Evolutionary conservation across 2,888 invertebrate species (phyloP), one percentile per base, ranked within the genome.

Genomic region (Kuschelorhynchus macadamiae): DNA sequence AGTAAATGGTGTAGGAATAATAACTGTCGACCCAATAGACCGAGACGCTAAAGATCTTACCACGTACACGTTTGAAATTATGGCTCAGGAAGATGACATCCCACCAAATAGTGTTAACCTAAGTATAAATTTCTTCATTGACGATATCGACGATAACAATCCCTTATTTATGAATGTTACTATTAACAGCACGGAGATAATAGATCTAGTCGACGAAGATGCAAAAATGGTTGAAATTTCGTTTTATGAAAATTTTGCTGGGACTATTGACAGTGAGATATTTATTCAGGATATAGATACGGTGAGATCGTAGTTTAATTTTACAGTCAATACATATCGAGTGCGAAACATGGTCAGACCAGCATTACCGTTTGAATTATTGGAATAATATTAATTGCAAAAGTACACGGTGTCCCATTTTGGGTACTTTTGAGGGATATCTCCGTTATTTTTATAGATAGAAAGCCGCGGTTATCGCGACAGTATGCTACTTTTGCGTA

Each of bases 141-240:
- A 81, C 18, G 89, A 89, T 75, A 83, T 90, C 21, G 92, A 93
- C 78, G 91, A 93, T 78, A 88, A 92, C 76, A 77, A 75, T 11
- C 93, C 93, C 5, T 33, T 71, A 42, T 25, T 61, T 41, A 64
- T 67, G 59, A 14, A 53, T 12, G n/a, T 71, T n/a, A 25, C 14
- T 3, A 20, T 36, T 25, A 17, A 1, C 9, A 56, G 52, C 32
- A 42, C 21, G 8, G 55, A 53, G 2, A 14, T 11, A 9, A 44
- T 66, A 0, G 36, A 64, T 17, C 47, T 64, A 1, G 42, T 8
- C 5, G 21, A 67, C 21, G 46, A 11, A 8, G 61, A 44, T 17
- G 0, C 32, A 14, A 71, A 71, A 65, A 44, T 52, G n/a, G 52
- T 44, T 4, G 18, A 67, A 33, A 66, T 61, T 85, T 65, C 63